A percentile compares a stretch with the other conserved stretches of the same genome.
These are phyloP conservation scores for Salvator merianae DNA, from an alignment of 2,113 vertebrate species.

Conservation along the genomic window DNA sequence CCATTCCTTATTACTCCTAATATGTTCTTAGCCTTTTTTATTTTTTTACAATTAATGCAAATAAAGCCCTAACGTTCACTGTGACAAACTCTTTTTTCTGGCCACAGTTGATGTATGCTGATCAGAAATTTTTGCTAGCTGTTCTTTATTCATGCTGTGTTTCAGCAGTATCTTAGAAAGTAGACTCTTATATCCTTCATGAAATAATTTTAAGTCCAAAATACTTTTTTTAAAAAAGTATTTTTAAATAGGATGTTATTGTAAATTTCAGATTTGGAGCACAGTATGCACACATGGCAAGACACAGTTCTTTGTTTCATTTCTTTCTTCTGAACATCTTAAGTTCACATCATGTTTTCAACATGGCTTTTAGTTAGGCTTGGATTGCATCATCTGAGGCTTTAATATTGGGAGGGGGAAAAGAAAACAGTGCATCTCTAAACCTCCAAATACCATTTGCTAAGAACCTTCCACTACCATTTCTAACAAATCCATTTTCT, in stretches of 20 bases:
- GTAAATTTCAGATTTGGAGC: background rate
- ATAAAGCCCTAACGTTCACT: too few species aligned
- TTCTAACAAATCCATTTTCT: too few species aligned
- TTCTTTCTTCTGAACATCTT: background rate
- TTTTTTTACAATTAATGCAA: too few species aligned
- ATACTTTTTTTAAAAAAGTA: background rate
- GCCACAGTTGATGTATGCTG: slow-evolving; percentile 2
- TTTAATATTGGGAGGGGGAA: background rate
- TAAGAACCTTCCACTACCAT: too few species aligned
- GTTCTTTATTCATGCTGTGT: background rate
- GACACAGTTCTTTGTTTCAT: background rate
- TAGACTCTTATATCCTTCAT: slow-evolving; percentile 26
- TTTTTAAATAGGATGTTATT: background rate
- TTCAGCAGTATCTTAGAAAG: background rate
- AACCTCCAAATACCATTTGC: too few species aligned
- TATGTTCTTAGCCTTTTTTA: too few species aligned
- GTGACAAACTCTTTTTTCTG: too few species aligned
- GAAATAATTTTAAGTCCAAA: background rate
- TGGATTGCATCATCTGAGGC: background rate
- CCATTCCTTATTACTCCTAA: too few species aligned
- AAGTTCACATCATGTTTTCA: background rate
- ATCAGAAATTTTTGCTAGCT: slow-evolving; percentile 34
- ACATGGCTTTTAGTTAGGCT: background rate
- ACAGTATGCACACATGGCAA: background rate
- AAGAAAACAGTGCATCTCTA: background rate